Evolutionary conservation across 2,888 invertebrate species (phyloP), one percentile per base, ranked within the genome.

Genomic region (Exephanes ischioxanthus): DNA sequence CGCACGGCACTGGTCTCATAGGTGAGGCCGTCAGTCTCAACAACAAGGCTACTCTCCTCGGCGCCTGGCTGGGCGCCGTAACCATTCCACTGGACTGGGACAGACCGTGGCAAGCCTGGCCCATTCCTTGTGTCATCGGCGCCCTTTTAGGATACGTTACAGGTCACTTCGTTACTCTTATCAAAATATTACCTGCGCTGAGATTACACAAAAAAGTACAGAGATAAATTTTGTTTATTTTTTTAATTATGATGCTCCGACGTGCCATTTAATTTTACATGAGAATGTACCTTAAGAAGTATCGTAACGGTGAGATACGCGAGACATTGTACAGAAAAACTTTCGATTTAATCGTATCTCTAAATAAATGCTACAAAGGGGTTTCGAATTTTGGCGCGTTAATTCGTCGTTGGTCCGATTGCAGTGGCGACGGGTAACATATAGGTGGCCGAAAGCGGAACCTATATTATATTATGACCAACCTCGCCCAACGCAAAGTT

Each of bases 61-160:
- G 98, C 3, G 96, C 97, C 5, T 98, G 98, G 98, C 91, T 97
- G 1, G 98, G 98, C 6, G 97, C 98, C 3, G 95, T 97, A 80
- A 97, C 97, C 0, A 97, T 98, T 87, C 98, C 98, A 0, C 94
- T 98, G 48, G 98, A 98, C 93, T 98, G 98, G 98, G 97, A 98
- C 93, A 95, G 96, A 70, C 97, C 97, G 0, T 98, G 98, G 98
- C 98, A 98, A 95, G 96, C 94, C 83, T 97, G 97, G 97, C 97
- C 97, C 0, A 96, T 97, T 88, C 96, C 97, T 0, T 97, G 97
- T 90, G 95, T 96, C 84, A 94, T 96, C 0, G 97, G 97, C n/a
- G 96, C 96, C 1, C 92, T 97, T 0, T 92, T 95, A 71, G 97
- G 97, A 5, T 96, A 95, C 90, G 93, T 95, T 3, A 86, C 95